phyloP scores from a whole-genome alignment of 2,113 vertebrate species.

The Syngnathoides biaculeatus region DNA sequence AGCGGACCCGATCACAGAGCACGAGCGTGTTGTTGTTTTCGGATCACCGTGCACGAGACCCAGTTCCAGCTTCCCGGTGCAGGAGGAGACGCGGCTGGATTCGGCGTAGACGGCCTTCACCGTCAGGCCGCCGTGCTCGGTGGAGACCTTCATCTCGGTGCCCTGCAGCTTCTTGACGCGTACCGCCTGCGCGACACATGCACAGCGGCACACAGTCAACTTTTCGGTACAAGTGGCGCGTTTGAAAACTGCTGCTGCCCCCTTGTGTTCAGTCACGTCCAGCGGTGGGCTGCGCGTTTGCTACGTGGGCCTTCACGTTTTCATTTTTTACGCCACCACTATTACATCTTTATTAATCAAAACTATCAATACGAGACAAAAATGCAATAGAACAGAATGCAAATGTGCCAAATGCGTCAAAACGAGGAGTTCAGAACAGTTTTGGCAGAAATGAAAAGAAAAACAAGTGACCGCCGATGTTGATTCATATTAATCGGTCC shows the following conservation, averaged over 20 bases:
- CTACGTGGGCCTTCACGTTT: no score
- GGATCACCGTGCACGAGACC: slow-evolving; percentile 90
- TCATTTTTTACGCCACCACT: no score
- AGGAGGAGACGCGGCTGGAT: slow-evolving; percentile 79
- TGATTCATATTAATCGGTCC: no score
- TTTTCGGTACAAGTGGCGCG: background rate
- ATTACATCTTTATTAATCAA: no score
- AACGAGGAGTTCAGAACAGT: no score
- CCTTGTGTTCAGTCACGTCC: slow-evolving; percentile 19
- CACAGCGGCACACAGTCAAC: slow-evolving; percentile 8
- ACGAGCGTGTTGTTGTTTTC: background rate
- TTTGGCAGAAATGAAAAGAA: no score
- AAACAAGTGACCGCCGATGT: no score
- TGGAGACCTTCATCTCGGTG: slow-evolving; percentile 82
- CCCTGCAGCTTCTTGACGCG: slow-evolving; percentile 89
- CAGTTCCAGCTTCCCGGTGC: slow-evolving; percentile 80
- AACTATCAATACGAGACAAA: no score
- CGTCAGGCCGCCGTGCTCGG: slow-evolving; percentile 82
- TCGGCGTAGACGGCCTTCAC: slow-evolving; percentile 88
- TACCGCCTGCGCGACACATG: slow-evolving; percentile 74
- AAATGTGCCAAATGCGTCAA: no score
- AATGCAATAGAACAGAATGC: no score
- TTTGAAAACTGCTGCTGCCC: slow-evolving; percentile 35
- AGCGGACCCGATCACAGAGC: background rate
- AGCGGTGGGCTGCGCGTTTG: background rate